Conservation (phyloP, 2,113 vertebrate genomes). For the Xiphorhynchus elegans region DNA sequence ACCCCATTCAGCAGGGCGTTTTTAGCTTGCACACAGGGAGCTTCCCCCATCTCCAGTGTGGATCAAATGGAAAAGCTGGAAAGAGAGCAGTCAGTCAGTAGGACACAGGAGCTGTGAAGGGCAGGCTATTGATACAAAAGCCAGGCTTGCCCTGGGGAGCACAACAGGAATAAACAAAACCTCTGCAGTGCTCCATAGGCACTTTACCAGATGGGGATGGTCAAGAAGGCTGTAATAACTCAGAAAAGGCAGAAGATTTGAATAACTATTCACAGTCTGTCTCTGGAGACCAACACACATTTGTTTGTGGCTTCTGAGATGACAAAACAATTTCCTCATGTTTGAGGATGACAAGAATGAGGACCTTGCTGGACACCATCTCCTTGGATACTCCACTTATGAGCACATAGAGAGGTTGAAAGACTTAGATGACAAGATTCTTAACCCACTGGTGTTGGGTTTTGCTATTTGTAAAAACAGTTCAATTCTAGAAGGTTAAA, state of each 20-base stretch:
- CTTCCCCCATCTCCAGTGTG: accelerated
- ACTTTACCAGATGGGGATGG: not conserved
- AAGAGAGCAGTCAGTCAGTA: not conserved
- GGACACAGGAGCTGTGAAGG: not conserved
- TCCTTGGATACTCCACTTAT: not conserved
- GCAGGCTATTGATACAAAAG: not conserved
- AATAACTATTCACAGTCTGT: not conserved
- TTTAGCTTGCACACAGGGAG: not conserved
- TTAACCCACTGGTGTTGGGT: not conserved
- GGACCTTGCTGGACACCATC: not conserved
- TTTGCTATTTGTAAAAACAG: not conserved
- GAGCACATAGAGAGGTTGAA: not conserved
- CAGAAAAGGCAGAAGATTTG: not conserved
- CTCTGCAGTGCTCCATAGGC: not conserved
- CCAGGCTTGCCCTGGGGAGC: not conserved
- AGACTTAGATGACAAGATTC: not conserved
- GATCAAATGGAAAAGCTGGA: not conserved
- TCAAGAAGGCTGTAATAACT: not conserved
- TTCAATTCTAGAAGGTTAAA: not conserved
- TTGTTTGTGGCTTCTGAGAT: not conserved
- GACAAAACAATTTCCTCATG: not conserved
- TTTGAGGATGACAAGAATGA: not conserved
- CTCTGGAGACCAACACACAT: not conserved
- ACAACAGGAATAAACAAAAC: not conserved
- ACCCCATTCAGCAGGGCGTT: no score